Conservation (phyloP, 2,113 vertebrate genomes). For the Takifugu bimaculatus region DNA sequence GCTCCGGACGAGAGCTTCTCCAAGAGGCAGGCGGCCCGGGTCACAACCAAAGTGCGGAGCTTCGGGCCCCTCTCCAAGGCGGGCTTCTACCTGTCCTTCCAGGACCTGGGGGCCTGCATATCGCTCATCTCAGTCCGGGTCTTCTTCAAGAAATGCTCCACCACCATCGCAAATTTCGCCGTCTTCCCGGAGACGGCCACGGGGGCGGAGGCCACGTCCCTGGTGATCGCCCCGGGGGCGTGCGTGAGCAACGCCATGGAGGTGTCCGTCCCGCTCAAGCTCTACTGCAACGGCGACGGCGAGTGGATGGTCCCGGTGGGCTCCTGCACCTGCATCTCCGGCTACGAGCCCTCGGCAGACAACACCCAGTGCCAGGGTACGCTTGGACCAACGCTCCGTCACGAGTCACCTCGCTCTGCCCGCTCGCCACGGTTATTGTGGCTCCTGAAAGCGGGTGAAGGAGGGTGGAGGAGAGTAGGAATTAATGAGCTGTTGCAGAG, state of each 20-base stretch:
- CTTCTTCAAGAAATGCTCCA: constrained; percentile 98
- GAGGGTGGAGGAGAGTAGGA: constrained; percentile 71
- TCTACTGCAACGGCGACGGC: constrained; percentile 96
- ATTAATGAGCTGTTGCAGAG: constrained; percentile 74
- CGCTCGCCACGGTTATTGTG: constrained; percentile 62
- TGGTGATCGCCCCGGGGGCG: constrained; percentile 92
- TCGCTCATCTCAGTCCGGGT: constrained; percentile 94
- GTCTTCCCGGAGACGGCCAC: constrained; percentile 96
- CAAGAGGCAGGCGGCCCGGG: constrained; percentile 84
- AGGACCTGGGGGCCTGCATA: constrained; percentile 97
- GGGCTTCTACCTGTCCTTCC: constrained; percentile 97
- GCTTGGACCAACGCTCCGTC: constrained; percentile 54
- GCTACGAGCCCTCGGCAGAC: constrained; percentile 86
- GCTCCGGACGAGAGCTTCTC: constrained; percentile 97
- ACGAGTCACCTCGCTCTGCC: constrained; percentile 61
- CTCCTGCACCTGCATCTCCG: constrained; percentile 89
- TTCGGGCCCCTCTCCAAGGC: constrained; percentile 94
- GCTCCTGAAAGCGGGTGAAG: constrained; percentile 65
- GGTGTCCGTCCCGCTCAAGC: constrained; percentile 93
- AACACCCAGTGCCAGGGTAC: constrained; percentile 91
- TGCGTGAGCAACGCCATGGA: constrained; percentile 91
- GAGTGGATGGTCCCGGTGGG: constrained; percentile 99
- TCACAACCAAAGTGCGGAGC: constrained; percentile 97
- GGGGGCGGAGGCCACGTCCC: constrained; percentile 90
- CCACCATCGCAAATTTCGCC: constrained; percentile 92